Evolutionary conservation across 2,113 vertebrate species (phyloP), one percentile per base, ranked within the genome.

Genomic region (Scortum barcoo): DNA sequence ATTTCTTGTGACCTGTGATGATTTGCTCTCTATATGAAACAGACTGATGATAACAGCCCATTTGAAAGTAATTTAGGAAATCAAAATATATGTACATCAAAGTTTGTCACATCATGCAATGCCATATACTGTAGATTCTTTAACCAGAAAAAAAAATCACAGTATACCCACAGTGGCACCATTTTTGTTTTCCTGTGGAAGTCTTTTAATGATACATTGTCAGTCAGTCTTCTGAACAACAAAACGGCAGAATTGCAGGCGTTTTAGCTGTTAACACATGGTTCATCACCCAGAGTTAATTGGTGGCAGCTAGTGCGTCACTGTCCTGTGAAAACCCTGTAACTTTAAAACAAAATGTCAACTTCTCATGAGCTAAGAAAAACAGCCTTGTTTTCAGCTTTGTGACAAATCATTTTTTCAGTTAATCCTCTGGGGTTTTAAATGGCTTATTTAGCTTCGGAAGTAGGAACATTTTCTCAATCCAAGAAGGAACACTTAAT

Each of bases 51-150:
- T 90, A 86, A 88, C 83, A 81, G 68, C 56, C 68, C 24, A 86
- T 93, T 88, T 87, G 36, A 88, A 85, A 75, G 73, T 75, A 76
- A 87, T 83, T 78, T 76, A 71, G 76, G 67, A 81, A 83, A 85
- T 91, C 86, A 65, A 87, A 89, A 90, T 60, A 70, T 80, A 60
- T 80, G 71, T 76, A 56, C 50, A 57, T 85, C 80, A 85, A 72
- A 53, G 62, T 78, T 51, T 85, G 83, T 85, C 85, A 83, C 63
- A 33, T 77, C 48, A 48, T 71, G 71, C 68, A 76, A 80, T 42
- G 46, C 51, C 28, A 58, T 73, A 72, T 17, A 50, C 48, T 17
- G 44, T 38, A 79, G 42, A 67, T 63, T 53, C n/a, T 26, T 44
- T 42, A 67, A 28, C n/a, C n/a, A n/a, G n/a, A 26, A 69, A 58